A percentile compares a stretch with the other conserved stretches of the same genome.
These are phyloP conservation scores for Conomelus anceps DNA, from an alignment of 2,888 invertebrate genomes.

Conservation along the genomic window DNA sequence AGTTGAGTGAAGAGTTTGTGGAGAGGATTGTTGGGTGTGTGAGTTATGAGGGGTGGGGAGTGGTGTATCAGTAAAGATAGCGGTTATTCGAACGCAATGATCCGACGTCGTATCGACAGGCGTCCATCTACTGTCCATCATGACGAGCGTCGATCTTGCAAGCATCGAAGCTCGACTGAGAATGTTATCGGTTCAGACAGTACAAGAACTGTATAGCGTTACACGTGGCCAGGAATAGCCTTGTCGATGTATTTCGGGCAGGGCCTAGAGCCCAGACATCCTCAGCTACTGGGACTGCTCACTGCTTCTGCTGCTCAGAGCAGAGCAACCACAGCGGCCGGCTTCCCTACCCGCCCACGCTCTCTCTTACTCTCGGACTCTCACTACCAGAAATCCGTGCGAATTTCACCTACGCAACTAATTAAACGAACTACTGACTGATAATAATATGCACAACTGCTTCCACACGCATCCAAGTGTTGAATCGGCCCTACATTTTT, in stretches of 20 bases:
- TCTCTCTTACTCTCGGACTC: not conserved
- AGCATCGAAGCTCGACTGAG: not conserved
- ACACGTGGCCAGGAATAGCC: conserved; percentile 12
- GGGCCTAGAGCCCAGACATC: conserved; percentile 8
- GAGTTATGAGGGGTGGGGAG: not conserved
- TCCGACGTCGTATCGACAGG: not conserved
- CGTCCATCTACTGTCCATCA: not conserved
- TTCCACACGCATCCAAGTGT: no score
- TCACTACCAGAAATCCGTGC: not conserved
- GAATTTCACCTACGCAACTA: not conserved
- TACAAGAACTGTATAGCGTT: conserved; percentile 7
- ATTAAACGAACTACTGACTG: no score
- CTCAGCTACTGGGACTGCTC: not conserved
- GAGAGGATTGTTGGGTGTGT: no score
- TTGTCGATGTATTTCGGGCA: conserved; percentile 4
- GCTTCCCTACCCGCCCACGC: no score
- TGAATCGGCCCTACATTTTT: no score
- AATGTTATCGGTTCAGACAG: conserved; percentile 11
- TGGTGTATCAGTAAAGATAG: not conserved
- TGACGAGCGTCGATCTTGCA: not conserved
- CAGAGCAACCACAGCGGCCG: no score
- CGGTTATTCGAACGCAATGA: not conserved
- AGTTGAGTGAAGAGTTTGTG: not conserved
- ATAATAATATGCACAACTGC: no score
- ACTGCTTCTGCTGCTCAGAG: not conserved